Base-by-base conservation (phyloP, 1,140 invertebrate genomes). In the Bicyclus anynana region DNA sequence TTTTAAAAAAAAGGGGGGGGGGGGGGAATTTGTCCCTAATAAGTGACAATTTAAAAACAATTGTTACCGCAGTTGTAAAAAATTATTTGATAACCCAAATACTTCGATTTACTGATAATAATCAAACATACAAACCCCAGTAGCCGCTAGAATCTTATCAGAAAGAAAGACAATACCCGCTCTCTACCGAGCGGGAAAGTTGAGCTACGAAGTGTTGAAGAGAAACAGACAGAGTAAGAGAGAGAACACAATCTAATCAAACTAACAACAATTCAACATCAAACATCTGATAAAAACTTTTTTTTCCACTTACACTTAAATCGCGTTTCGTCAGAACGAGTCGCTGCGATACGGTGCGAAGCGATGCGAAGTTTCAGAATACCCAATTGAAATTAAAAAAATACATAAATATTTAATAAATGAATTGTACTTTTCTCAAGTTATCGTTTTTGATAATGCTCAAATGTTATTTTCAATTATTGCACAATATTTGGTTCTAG, bases 221-320 rank as follows among this genome's bases (percentile, higher is more conserved):
- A 40, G 37, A 40, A 14, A 40, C 37, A 40, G 13, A 56, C 61
- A 61, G 48, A 33, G 51, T 58, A 59, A 55, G 40, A 37, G 40
- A 62, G 44, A 66, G 17, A 71, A 72, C 59, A 52, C 23, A 72
- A 69, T 53, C 52, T 58, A 49, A 67, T 62, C 46, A 69, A 76
- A 72, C 57, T 66, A 74, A 74, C 37, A 40, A 40, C 16, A 40
- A 14, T 40, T 40, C 53, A 80, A 84, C 78, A 72, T 71, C 58
- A 52, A 80, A 81, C 74, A 69, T 71, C 51, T 54, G 67, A 81
- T 76, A 81, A 72, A 80, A 71, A 77, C 61, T 69, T 44, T 42
- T 52, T 66, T 73, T 40, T 59, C 26, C n/a, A 29, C 21, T 2
- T 40, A 40, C 13, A 40, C 14, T 40, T 16, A 40, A 4, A 40